A percentile compares a stretch with the other conserved stretches of the same genome.
These are phyloP conservation scores for Ailuropoda melanoleuca DNA, from an alignment of 2,113 vertebrate genomes.

Conservation along the genomic window DNA sequence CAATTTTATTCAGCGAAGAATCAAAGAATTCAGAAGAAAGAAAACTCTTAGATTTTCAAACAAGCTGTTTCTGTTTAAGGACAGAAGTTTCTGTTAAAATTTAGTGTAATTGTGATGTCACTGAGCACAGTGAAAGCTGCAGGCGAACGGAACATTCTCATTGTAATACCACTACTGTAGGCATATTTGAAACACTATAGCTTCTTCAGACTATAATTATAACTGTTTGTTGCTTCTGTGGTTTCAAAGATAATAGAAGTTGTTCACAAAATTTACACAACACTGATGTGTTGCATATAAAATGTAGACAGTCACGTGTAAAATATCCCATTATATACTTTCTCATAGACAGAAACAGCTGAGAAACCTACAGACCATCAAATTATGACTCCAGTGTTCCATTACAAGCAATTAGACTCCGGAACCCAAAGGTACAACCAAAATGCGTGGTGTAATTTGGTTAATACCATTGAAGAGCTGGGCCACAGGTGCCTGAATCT, in stretches of 20 bases:
- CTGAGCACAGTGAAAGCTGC: constrained; percentile 78
- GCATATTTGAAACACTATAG: constrained; percentile 81
- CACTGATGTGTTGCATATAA: constrained; percentile 62
- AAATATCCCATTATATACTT: constrained; percentile 73
- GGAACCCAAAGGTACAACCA: neutral
- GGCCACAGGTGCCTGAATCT: constrained; percentile 28
- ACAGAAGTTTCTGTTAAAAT: constrained; percentile 82
- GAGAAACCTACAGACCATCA: constrained; percentile 69
- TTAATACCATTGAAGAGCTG: constrained; percentile 68
- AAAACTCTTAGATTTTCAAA: constrained; percentile 71
- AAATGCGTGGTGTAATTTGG: constrained; percentile 45
- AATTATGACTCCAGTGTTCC: constrained; percentile 60
- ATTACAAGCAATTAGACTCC: constrained; percentile 68
- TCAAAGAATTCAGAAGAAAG: constrained; percentile 75
- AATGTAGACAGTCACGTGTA: constrained; percentile 74
- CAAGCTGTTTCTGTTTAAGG: constrained; percentile 84
- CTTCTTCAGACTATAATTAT: constrained; percentile 84
- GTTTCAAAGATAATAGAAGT: constrained; percentile 84
- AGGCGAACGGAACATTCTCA: constrained; percentile 72
- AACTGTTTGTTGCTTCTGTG: constrained; percentile 81
- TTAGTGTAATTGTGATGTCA: constrained; percentile 84
- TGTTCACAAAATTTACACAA: constrained; percentile 79
- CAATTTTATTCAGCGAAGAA: constrained; percentile 70
- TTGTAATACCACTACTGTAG: constrained; percentile 77
- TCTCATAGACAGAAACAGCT: constrained; percentile 63